Conservation (phyloP, 1,140 invertebrate species). For the Mya arenaria region DNA sequence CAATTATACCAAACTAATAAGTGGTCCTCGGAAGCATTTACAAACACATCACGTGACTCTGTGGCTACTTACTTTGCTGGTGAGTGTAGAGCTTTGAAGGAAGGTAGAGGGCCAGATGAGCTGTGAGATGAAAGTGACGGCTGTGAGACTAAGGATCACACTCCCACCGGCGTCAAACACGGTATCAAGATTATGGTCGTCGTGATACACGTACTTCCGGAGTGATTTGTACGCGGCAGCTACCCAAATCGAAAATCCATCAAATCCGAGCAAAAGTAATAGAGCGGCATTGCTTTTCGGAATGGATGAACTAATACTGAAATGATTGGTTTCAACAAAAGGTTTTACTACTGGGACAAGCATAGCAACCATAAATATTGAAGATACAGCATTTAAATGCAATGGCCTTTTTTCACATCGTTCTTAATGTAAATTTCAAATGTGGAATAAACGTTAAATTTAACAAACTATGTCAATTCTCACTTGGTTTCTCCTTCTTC, state of each 20-base stretch:
- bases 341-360: no score
- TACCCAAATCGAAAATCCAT: conserved; percentile 68
- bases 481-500: no score
- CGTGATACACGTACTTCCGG: conserved; percentile 71
- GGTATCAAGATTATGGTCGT: conserved; percentile 73
- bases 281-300: conserved; percentile 24
- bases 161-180: conserved; percentile 79
- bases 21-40: not conserved
- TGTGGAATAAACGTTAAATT: no score
- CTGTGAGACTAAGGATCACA: conserved; percentile 63
- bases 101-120: conserved; percentile 65
- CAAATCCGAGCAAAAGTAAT: conserved; percentile 67
- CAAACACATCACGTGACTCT: not conserved
- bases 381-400: no score
- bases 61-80: conserved; percentile 59
- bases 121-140: conserved; percentile 67
- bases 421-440: no score
- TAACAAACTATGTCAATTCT: no score
- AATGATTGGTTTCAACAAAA: no score
- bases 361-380: no score
- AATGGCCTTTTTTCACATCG: no score
- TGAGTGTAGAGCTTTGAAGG: conserved; percentile 64
- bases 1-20: not conserved
- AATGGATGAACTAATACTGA: conserved; percentile 25
- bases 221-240: conserved; percentile 67